phyloP scores from a whole-genome alignment of 2,113 vertebrate species.

The Chaetorhynchus papuensis region DNA sequence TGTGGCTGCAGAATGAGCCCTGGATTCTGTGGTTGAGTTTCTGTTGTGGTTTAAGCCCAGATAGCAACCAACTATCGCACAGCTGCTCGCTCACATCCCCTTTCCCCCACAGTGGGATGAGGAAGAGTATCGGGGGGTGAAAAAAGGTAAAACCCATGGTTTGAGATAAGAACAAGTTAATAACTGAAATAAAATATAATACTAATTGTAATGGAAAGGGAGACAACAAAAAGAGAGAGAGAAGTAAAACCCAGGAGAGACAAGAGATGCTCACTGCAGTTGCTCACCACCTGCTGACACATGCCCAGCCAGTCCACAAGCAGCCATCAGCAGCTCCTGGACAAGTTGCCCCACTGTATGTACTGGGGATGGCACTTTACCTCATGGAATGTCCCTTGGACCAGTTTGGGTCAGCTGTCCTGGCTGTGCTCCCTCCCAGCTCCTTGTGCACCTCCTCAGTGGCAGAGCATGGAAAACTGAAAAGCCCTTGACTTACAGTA shows the following conservation, averaged over 20 bases:
- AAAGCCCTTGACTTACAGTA: background rate
- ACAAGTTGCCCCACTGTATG: background rate
- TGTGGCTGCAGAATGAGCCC: background rate
- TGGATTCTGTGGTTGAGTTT: background rate
- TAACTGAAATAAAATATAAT: background rate
- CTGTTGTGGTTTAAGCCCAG: background rate
- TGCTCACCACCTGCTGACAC: background rate
- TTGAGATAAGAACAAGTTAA: background rate
- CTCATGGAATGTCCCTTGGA: background rate
- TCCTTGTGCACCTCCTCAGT: background rate
- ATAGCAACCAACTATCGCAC: background rate
- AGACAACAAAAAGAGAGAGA: background rate
- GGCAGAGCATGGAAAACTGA: background rate
- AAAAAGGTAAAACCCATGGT: background rate
- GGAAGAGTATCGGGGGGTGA: fast-evolving
- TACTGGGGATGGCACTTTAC: background rate
- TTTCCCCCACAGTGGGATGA: background rate
- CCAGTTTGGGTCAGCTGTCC: background rate
- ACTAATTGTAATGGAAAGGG: background rate
- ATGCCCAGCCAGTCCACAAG: background rate
- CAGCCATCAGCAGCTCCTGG: background rate
- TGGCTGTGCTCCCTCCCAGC: background rate
- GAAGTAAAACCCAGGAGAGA: background rate
- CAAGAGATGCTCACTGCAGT: too few relatives aligned
- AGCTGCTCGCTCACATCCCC: background rate